These are phyloP conservation scores for Crossaster papposus DNA, from an alignment of 53 echinoderm and acorn worm genomes.

Conservation along the genomic window DNA sequence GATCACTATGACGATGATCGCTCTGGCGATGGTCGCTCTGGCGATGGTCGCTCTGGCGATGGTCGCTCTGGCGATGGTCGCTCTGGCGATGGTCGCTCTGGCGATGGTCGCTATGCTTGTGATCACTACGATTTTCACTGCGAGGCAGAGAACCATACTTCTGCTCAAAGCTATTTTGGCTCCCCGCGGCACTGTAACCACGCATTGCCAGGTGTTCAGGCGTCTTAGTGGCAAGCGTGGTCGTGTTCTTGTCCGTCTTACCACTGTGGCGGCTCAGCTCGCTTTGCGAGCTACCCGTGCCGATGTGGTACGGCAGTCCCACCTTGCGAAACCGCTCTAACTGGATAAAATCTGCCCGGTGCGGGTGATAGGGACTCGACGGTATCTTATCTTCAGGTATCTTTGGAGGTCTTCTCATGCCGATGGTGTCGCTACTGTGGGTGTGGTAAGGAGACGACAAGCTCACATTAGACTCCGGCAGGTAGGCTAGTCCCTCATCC, in stretches of 20 bases:
- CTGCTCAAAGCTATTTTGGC: conserved; percentile 63
- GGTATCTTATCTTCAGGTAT: conserved; percentile 66
- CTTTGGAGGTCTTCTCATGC: conserved; percentile 43
- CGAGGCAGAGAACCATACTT: conserved; percentile 45
- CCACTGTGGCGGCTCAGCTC: conserved; percentile 84
- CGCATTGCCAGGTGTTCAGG: conserved; percentile 73
- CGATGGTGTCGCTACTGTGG: conserved; percentile 34
- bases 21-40: conserved; percentile 49
- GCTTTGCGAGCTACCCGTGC: conserved; percentile 70
- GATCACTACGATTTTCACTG: conserved; percentile 25
- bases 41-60: conserved; percentile 12
- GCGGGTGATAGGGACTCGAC: conserved; percentile 81
- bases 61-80: conserved; percentile 38
- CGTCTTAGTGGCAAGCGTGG: conserved; percentile 74
- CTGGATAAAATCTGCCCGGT: conserved; percentile 48
- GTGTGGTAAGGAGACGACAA: conserved; percentile 78
- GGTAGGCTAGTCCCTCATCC: conserved; percentile 71
- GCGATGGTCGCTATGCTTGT: conserved; percentile 41
- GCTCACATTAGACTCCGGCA: conserved; percentile 68
- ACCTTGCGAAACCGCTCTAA: conserved; percentile 61
- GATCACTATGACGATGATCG: conserved; percentile 32
- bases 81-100: conserved; percentile 43
- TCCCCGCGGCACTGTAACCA: conserved; percentile 66
- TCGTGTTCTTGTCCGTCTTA: conserved; percentile 81
- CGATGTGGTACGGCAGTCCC: conserved; percentile 71